Evolutionary conservation across 2,797 vertebrate genomes (phyloP).

Genomic region (Tolypeutes matacus): DNA sequence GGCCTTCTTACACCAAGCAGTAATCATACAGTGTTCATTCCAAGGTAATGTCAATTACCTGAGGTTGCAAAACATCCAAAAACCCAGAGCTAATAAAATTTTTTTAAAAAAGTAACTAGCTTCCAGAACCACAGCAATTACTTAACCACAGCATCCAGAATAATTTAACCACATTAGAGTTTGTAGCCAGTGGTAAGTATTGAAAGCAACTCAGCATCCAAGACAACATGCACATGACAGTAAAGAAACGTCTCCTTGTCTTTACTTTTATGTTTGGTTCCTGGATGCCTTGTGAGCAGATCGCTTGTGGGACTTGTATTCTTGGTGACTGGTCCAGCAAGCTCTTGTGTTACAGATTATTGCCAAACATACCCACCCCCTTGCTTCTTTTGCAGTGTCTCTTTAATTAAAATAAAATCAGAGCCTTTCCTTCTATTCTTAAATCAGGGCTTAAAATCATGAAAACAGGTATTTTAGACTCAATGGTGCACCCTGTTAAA

Average conservation of each 20-base stretch:
- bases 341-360: background rate
- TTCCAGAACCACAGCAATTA: slow-evolving; percentile 70
- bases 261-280: background rate
- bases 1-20: background rate
- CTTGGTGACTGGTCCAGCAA: background rate
- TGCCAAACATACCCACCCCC: background rate
- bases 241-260: background rate
- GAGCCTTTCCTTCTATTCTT: background rate
- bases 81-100: slow-evolving; percentile 38
- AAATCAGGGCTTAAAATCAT: background rate
- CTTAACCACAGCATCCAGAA: slow-evolving; percentile 73
- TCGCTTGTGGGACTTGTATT: background rate
- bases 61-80: slow-evolving; percentile 48
- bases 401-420: slow-evolving; percentile 6
- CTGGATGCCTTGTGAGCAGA: background rate
- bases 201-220: slow-evolving; percentile 59
- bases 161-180: slow-evolving; percentile 68
- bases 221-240: background rate
- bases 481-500: background rate
- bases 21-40: slow-evolving; percentile 53
- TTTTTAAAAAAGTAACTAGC: slow-evolving; percentile 14
- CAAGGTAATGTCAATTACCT: slow-evolving; percentile 67
- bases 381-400: slow-evolving; percentile 15
- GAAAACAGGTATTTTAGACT: slow-evolving; percentile 27
- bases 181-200: slow-evolving; percentile 63